phyloP scores from a whole-genome alignment of 1,140 invertebrate species.

The Papilio helenus region DNA sequence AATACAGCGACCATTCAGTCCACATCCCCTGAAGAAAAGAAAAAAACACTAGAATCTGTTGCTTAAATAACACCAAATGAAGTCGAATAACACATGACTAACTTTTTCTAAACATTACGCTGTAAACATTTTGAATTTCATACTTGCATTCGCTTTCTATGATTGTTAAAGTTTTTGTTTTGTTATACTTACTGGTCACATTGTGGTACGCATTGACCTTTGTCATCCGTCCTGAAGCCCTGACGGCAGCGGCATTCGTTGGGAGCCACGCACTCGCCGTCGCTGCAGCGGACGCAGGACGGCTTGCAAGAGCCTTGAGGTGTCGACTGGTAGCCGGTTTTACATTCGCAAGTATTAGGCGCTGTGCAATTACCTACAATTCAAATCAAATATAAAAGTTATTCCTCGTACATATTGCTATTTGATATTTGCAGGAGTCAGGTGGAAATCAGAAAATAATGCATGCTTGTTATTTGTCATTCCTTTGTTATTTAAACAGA shows the following conservation, averaged over 20 bases:
- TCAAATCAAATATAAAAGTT: slow-evolving; percentile 29
- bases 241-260: slow-evolving; percentile 81
- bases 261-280: slow-evolving; percentile 82
- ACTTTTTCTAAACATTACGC: no score
- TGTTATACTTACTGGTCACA: slow-evolving; percentile 71
- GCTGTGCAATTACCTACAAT: slow-evolving; percentile 80
- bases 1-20: slow-evolving; percentile 79
- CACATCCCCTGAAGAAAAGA: slow-evolving; percentile 73
- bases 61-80: no score
- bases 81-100: no score
- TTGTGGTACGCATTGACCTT: slow-evolving; percentile 79
- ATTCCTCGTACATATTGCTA: not conserved
- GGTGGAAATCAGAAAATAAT: no score
- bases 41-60: no score
- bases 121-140: no score
- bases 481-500: not conserved
- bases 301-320: slow-evolving; percentile 64
- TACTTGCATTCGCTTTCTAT: no score
- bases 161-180: not conserved
- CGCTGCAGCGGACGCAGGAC: slow-evolving; percentile 66
- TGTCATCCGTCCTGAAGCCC: slow-evolving; percentile 74
- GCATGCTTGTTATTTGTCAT: not conserved
- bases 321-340: slow-evolving; percentile 63
- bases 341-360: slow-evolving; percentile 83
- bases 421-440: not conserved